Evolutionary conservation across 2,113 vertebrate genomes (phyloP).

Genomic region (Chaetura pelagica): DNA sequence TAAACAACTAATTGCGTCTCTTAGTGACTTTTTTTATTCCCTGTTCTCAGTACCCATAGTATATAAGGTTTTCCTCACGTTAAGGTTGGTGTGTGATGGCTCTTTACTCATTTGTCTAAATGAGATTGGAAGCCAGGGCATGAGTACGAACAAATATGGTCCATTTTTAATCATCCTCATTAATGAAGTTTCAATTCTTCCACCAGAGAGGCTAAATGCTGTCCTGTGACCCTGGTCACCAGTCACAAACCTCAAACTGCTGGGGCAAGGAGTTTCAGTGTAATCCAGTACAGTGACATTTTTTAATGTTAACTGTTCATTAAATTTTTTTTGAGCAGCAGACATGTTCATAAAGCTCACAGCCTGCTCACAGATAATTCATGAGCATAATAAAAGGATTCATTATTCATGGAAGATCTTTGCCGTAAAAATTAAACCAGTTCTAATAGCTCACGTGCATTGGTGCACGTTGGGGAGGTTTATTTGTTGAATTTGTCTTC

Average conservation of each 20-base stretch:
- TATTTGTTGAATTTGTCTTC: slow-evolving; percentile 42
- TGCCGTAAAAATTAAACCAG: slow-evolving; percentile 51
- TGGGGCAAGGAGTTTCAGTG: background rate
- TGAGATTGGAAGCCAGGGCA: background rate
- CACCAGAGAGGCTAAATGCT: background rate
- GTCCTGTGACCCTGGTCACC: background rate
- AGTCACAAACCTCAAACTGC: background rate
- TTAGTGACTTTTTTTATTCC: background rate
- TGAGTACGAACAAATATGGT: background rate
- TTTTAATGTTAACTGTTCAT: slow-evolving; percentile 36
- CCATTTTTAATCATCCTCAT: background rate
- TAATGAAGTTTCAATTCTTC: background rate
- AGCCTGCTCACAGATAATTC: slow-evolving; percentile 59
- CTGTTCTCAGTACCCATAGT: background rate
- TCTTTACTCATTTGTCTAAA: slow-evolving; percentile 5
- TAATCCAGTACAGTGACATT: background rate
- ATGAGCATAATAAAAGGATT: slow-evolving; percentile 62
- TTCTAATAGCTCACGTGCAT: slow-evolving; percentile 22
- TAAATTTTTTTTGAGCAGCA: slow-evolving; percentile 35
- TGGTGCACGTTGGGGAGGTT: slow-evolving; percentile 6
- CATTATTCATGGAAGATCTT: slow-evolving; percentile 63
- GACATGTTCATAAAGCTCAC: slow-evolving; percentile 50
- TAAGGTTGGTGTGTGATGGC: background rate
- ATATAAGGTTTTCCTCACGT: background rate
- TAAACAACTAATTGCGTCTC: background rate